Base-by-base conservation (phyloP, 2,113 vertebrate species). In the Bombycilla garrulus region DNA sequence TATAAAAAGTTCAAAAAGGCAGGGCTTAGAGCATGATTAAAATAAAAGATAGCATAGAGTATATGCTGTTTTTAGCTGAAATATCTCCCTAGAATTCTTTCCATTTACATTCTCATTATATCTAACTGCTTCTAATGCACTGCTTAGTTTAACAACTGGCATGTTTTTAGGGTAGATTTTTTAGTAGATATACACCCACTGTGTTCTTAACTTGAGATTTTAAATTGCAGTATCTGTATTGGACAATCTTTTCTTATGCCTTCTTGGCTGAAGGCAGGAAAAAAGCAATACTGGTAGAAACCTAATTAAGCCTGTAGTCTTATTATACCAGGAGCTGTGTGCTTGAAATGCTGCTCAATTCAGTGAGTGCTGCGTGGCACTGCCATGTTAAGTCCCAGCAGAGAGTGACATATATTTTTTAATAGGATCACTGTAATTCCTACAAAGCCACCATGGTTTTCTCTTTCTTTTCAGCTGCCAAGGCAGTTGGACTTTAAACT, bases 1-100 rank as follows among this genome's bases (percentile, higher is more conserved):
- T 94, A 90, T 88, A 93, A 95, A 86, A 93, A 96, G 92, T 96
- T 96, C 91, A 97, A 96, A 96, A 97, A 93, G 84, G 89, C 92
- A 96, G 61, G 89, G 93, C 91, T 97, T 86, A 92, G 79, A 94
- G 86, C 89, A 82, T 92, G 93, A 96, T 96, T 93, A 92, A 94
- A 95, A 97, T 92, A 97, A 96, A 95, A 97, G 95, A 93, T 96
- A 97, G 93, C 58, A 71, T 89, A 76, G 87, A 93, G 85, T 35
- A 60, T 78, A 62, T 90, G 70, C 94, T 96, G 92, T 73, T 96
- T 94, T 90, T 76, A 96, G 93, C 92, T 89, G 87, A 97, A 95
- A 95, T 93, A 95, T 96, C 93, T 97, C 85, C 60, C 90, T 81
- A 86, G 90, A 94, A 97, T 95, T 78, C 88, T 96, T 96, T 92